Base-by-base conservation (phyloP, 2,797 vertebrate genomes). In the Cyclura pinguis region DNA sequence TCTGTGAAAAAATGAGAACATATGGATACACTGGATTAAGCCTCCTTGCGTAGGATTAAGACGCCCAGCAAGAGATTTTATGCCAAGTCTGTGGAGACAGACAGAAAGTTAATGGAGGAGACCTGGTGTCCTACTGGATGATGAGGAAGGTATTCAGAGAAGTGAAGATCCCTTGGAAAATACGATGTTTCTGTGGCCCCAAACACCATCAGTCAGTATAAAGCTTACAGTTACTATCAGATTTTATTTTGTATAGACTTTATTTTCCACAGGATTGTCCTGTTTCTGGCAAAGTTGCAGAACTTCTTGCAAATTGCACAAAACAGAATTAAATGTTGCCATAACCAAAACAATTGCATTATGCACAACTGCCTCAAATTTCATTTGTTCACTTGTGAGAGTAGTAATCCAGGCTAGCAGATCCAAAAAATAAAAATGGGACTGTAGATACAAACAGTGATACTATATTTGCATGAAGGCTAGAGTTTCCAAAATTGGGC, bases 341-440 rank as follows among this genome's bases (percentile, higher is more conserved):
- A 2, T 64, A 69, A 50, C 62, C 84, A 86, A 82, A 50, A n/a
- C 0, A 3, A 13, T 59, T 55, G 35, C 3, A 7, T 52, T 35
- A 4, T 85, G 7, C 83, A 42, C 52, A 82, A 52, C 0, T 6
- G 47, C 14, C 38, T 87, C 80, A 62, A 67, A 38, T 87, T 59
- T 52, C 32, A 67, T 80, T 67, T 87, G 29, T 87, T 87, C 88
- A 72, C 67, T 50, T 86, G 89, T 59, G 89, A 38, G 12, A 76
- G 16, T 84, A 29, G 67, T 81, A 88, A 42, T 57, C 86, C 55
- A 80, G 84, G 62, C 74, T 81, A 85, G 91, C 22, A 62, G 67
- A 85, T n/a, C 64, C 29, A 52, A 18, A 50, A 32, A 14, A 32
- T 67, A 69, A 50, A 84, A 69, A 42, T 24, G 42, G 18, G 7